A percentile compares a stretch with the other conserved stretches of the same genome.
These are phyloP conservation scores for Myotis planiceps DNA, from an alignment of 2,797 vertebrate genomes.

Conservation along the genomic window DNA sequence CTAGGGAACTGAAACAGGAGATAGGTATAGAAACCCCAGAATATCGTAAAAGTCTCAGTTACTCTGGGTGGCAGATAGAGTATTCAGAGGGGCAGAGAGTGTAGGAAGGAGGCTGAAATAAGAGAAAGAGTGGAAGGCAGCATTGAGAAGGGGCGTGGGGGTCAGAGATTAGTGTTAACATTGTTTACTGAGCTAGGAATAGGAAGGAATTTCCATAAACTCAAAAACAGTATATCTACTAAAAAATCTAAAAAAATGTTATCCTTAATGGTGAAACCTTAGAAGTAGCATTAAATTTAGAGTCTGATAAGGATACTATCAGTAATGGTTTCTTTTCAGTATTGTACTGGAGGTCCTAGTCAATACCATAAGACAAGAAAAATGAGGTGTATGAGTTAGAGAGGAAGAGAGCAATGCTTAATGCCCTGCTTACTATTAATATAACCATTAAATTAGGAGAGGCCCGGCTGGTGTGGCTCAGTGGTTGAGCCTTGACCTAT, in stretches of 20 bases:
- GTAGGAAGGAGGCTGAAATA: neutral
- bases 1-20: neutral
- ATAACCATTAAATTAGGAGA: neutral
- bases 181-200: neutral
- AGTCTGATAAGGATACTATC: neutral
- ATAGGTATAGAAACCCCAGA: neutral
- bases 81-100: neutral
- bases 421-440: neutral
- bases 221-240: neutral
- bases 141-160: neutral
- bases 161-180: neutral
- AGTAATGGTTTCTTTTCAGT: neutral
- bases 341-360: neutral
- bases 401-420: neutral
- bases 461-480: too few species aligned
- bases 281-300: slow-evolving; percentile 3
- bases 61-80: neutral
- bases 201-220: neutral
- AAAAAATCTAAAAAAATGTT: neutral
- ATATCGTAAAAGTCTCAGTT: neutral
- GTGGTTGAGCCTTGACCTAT: too few species aligned
- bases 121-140: neutral
- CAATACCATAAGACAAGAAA: slow-evolving; percentile 9
- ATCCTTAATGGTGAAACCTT: slow-evolving; percentile 41
- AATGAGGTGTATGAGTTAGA: neutral